Evolutionary conservation across 2,888 invertebrate species (phyloP).

Genomic region (Chrysolina americana): DNA sequence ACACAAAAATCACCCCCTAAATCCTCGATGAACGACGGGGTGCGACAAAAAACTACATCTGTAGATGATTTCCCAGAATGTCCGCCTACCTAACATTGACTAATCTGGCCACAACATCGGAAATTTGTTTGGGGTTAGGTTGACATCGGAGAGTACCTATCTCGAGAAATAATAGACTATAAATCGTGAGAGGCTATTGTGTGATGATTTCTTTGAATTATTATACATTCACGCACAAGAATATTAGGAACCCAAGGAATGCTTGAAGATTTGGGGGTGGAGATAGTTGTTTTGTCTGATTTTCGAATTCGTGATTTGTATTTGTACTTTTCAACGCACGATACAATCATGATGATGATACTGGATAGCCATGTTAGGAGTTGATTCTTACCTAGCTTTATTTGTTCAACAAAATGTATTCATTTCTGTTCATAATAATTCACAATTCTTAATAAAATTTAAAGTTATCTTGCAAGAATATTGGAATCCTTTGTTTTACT

Average conservation of each 20-base stretch:
- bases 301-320: neutral
- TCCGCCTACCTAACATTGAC: slow-evolving; percentile 51
- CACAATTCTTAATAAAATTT: too few relatives aligned
- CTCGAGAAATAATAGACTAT: slow-evolving; percentile 51
- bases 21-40: slow-evolving; percentile 51
- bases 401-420: too few relatives aligned
- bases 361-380: too few relatives aligned
- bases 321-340: too few relatives aligned
- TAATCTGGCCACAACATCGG: slow-evolving; percentile 55
- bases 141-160: slow-evolving; percentile 48
- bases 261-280: slow-evolving; percentile 6
- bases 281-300: neutral
- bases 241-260: neutral
- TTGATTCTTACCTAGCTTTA: too few relatives aligned
- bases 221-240: slow-evolving; percentile 16
- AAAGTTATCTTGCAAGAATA: too few relatives aligned
- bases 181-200: slow-evolving; percentile 48
- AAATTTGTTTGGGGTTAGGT: slow-evolving; percentile 51
- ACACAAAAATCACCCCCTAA: slow-evolving; percentile 56
- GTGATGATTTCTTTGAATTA: slow-evolving; percentile 51
- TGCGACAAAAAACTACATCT: slow-evolving; percentile 46
- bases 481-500: too few relatives aligned
- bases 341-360: too few relatives aligned
- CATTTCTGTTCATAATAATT: too few relatives aligned
- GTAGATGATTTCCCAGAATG: slow-evolving; percentile 52